Conservation (phyloP, 2,797 vertebrate genomes). For the Sebastiscus tertius region DNA sequence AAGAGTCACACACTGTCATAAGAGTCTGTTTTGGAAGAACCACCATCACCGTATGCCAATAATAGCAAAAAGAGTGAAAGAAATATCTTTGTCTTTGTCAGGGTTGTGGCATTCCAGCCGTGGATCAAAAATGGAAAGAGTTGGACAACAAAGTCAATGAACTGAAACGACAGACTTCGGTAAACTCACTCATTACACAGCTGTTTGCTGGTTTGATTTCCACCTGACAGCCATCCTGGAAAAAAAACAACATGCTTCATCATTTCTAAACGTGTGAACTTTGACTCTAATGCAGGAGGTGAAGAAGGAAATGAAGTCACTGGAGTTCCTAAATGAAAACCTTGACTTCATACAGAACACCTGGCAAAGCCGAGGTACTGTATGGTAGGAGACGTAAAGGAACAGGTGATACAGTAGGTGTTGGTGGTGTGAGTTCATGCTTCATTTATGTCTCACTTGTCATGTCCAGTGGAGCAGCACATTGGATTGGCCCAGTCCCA, state of each 20-base stretch:
- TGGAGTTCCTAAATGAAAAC: conserved; percentile 45
- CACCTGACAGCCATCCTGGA: neutral
- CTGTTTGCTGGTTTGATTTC: neutral
- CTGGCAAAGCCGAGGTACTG: conserved; percentile 41
- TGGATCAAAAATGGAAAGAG: conserved; percentile 3
- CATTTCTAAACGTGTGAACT: neutral
- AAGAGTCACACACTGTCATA: neutral
- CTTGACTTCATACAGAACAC: conserved; percentile 34
- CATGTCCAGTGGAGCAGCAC: conserved; percentile 40
- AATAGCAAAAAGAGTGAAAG: neutral
- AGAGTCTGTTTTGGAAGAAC: neutral
- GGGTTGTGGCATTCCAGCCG: neutral
- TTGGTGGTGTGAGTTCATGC: neutral
- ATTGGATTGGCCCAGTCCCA: neutral
- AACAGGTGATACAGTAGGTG: neutral
- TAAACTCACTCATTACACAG: conserved; percentile 6
- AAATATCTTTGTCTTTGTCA: conserved; percentile 13
- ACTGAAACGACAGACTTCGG: conserved; percentile 37
- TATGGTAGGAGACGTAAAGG: neutral
- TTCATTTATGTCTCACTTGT: neutral
- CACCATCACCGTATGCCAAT: neutral
- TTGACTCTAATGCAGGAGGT: conserved; percentile 37
- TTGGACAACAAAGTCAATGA: conserved; percentile 43
- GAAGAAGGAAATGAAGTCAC: conserved; percentile 38
- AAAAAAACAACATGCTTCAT: neutral